Conservation (phyloP, 2,113 vertebrate species). For the Cryptomyrus ogoouensis region DNA sequence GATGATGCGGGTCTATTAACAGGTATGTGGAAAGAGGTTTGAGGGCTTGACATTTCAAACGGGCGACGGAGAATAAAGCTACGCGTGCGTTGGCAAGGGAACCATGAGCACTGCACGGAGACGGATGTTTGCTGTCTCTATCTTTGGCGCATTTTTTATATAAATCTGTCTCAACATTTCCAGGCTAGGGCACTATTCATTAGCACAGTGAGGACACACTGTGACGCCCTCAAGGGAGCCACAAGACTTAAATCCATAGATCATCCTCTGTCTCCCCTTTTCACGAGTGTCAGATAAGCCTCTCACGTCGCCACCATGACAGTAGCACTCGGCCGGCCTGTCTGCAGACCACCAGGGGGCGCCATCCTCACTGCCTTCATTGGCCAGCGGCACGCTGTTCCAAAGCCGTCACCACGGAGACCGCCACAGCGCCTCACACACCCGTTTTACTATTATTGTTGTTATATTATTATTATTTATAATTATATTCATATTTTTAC, state of each 20-base stretch:
- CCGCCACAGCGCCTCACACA: background rate
- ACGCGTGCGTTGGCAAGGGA: background rate
- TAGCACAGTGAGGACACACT: background rate
- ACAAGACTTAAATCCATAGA: background rate
- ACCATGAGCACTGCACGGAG: background rate
- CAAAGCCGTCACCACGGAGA: background rate
- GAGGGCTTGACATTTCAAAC: slow-evolving; percentile 4
- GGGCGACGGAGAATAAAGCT: background rate
- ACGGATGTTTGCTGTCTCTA: background rate
- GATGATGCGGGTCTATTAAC: background rate
- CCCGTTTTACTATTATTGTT: background rate
- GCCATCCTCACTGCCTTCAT: background rate
- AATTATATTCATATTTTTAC: background rate
- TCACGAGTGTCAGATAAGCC: background rate
- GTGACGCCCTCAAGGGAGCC: background rate
- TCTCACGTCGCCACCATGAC: background rate
- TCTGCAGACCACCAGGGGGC: background rate
- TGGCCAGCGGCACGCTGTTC: background rate
- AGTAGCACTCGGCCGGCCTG: background rate
- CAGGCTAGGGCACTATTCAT: background rate
- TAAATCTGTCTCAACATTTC: background rate
- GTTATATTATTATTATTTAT: background rate
- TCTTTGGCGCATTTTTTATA: background rate
- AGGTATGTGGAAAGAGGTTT: background rate
- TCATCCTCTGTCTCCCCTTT: background rate